A percentile compares a stretch with the other conserved stretches of the same genome.
Conservation (phyloP, 2,888 invertebrate species). For the Drosophila subsilvestris region DNA sequence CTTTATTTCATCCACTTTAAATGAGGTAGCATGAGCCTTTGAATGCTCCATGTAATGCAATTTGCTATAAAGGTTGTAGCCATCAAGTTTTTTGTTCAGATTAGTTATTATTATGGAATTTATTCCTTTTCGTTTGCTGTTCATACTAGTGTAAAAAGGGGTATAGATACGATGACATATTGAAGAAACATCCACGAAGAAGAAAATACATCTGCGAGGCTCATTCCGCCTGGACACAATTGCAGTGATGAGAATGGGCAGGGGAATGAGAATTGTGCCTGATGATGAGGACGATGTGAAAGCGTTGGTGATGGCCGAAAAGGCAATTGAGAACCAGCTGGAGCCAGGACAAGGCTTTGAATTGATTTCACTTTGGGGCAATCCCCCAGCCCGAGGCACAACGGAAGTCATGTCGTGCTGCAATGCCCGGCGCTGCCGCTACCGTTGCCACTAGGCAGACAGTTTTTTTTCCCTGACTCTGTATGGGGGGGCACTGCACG, state of each 20-base stretch:
- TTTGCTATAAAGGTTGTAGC: too few relatives aligned
- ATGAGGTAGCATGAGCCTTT: too few relatives aligned
- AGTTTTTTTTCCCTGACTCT: conserved; percentile 47
- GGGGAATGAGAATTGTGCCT: conserved; percentile 16
- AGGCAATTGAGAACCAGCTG: conserved; percentile 58
- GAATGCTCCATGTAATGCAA: too few relatives aligned
- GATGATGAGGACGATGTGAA: conserved; percentile 30
- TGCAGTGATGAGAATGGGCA: conserved; percentile 45
- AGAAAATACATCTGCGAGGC: conserved; percentile 5
- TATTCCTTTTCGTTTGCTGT: background rate
- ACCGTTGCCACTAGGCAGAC: conserved; percentile 62
- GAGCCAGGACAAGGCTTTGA: conserved; percentile 52
- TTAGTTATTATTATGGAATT: background rate
- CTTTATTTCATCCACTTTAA: too few relatives aligned
- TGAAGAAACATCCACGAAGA: background rate
- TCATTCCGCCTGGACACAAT: conserved; percentile 34
- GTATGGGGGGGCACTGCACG: conserved; percentile 54
- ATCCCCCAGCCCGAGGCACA: conserved; percentile 38
- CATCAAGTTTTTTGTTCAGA: background rate
- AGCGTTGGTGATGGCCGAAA: conserved; percentile 48
- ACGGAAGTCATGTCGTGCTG: conserved; percentile 77
- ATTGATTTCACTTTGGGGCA: conserved; percentile 59
- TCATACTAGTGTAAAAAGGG: background rate
- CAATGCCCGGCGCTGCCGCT: conserved; percentile 58
- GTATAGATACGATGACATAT: background rate